A percentile compares a stretch with the other conserved stretches of the same genome.
These are phyloP conservation scores for Drosophila elegans DNA, from an alignment of 1,140 invertebrate species.

Conservation along the genomic window DNA sequence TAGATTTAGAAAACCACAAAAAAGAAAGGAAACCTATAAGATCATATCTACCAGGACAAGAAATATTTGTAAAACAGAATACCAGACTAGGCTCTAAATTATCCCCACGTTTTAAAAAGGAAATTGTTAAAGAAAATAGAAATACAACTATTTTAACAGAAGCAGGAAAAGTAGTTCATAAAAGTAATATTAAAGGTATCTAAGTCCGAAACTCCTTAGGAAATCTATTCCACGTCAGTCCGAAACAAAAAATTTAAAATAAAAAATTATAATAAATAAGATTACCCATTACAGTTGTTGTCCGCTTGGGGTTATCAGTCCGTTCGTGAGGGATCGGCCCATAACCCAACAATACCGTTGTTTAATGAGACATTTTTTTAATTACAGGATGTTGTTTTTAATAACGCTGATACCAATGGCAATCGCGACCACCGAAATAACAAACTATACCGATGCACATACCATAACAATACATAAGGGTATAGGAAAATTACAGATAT, in stretches of 20 bases:
- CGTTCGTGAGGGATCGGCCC: too few species aligned
- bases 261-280: slow-evolving; percentile 8
- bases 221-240: too few species aligned
- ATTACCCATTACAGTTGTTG: too few species aligned
- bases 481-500: slow-evolving; percentile 2
- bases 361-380: too few species aligned
- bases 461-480: slow-evolving; percentile 2
- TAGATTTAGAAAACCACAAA: too few species aligned
- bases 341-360: too few species aligned
- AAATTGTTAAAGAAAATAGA: neutral
- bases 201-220: too few species aligned
- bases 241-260: too few species aligned
- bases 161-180: slow-evolving; percentile 4
- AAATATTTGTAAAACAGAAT: slow-evolving; percentile 16
- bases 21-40: slow-evolving; percentile 16
- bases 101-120: slow-evolving; percentile 3
- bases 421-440: neutral
- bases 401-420: neutral
- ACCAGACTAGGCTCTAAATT: slow-evolving; percentile 5
- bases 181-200: too few species aligned
- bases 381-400: too few species aligned
- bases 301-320: too few species aligned
- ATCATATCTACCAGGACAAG: slow-evolving; percentile 19
- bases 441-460: neutral
- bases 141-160: neutral